Evolutionary conservation across 2,888 invertebrate genomes (phyloP).

Genomic region (Zygothrica quintamaculata): DNA sequence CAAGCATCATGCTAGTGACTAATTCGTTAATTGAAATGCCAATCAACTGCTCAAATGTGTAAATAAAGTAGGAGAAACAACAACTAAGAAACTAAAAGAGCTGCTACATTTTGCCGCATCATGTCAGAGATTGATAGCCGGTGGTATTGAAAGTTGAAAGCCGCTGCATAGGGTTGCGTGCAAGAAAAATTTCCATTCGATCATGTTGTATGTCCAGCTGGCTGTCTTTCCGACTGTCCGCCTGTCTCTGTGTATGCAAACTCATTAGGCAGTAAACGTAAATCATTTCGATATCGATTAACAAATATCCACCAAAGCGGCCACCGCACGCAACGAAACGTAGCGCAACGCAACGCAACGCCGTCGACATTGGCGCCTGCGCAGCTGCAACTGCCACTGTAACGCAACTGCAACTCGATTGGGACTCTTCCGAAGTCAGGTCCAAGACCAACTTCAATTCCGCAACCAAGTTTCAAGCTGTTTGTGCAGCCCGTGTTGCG

Average conservation of each 20-base stretch:
- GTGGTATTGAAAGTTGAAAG: conserved; percentile 48
- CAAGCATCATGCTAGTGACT: conserved; percentile 64
- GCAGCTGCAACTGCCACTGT: conserved; percentile 50
- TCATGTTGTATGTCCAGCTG: conserved; percentile 1
- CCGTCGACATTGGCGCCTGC: conserved; percentile 54
- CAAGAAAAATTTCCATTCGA: conserved; percentile 54
- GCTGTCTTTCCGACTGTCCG: conserved; percentile 13
- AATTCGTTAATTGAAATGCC: conserved; percentile 83
- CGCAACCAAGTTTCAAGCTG: conserved; percentile 3
- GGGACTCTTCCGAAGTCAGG: conserved; percentile 3
- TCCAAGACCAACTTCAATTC: neutral
- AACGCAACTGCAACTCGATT: neutral
- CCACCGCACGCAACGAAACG: conserved; percentile 67
- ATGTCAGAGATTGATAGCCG: conserved; percentile 72
- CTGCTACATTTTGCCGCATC: conserved; percentile 54
- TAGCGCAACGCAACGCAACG: conserved; percentile 54
- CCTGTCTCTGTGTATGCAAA: conserved; percentile 62
- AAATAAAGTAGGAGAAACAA: conserved; percentile 11
- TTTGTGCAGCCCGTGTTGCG: conserved; percentile 55
- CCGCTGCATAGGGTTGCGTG: conserved; percentile 64
- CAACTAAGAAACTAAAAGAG: conserved; percentile 20
- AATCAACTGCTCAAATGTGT: conserved; percentile 58
- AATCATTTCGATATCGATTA: conserved; percentile 80
- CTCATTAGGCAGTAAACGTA: conserved; percentile 79
- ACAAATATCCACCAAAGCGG: conserved; percentile 67